These are phyloP conservation scores for Synodontis membranacea DNA, from an alignment of 2,113 vertebrate species.

Conservation along the genomic window DNA sequence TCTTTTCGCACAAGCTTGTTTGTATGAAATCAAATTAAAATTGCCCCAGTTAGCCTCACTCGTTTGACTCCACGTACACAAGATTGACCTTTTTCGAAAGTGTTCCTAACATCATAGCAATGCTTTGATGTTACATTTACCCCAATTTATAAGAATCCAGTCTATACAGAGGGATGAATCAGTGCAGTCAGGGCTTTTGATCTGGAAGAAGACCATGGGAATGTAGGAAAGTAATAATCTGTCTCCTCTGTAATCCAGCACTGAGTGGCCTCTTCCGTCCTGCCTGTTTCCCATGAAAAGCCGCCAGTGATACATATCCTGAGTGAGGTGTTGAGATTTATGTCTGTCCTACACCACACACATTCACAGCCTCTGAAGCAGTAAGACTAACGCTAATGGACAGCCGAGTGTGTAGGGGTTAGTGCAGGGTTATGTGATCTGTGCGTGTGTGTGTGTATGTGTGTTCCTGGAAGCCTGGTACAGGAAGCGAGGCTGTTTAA, in stretches of 20 bases:
- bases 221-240: constrained; percentile 30
- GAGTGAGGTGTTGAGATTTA: constrained; percentile 43
- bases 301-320: constrained; percentile 44
- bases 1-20: neutral
- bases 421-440: constrained; percentile 28
- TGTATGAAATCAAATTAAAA: neutral
- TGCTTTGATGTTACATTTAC: constrained; percentile 24
- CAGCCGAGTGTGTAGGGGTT: constrained; percentile 27
- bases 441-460: constrained; percentile 1
- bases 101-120: constrained; percentile 3
- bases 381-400: constrained; percentile 15
- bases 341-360: constrained; percentile 40
- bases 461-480: constrained; percentile 29
- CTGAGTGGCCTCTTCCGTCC: constrained; percentile 34
- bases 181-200: constrained; percentile 15
- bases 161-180: constrained; percentile 28
- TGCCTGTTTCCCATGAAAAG: constrained; percentile 44
- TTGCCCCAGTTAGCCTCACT: neutral
- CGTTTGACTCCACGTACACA: neutral
- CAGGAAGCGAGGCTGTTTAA: neutral
- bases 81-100: neutral
- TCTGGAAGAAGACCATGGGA: constrained; percentile 29
- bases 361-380: constrained; percentile 36
- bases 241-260: constrained; percentile 40
- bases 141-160: constrained; percentile 9